Conservation (phyloP, 2,888 invertebrate genomes). For the Cenopis cana region DNA sequence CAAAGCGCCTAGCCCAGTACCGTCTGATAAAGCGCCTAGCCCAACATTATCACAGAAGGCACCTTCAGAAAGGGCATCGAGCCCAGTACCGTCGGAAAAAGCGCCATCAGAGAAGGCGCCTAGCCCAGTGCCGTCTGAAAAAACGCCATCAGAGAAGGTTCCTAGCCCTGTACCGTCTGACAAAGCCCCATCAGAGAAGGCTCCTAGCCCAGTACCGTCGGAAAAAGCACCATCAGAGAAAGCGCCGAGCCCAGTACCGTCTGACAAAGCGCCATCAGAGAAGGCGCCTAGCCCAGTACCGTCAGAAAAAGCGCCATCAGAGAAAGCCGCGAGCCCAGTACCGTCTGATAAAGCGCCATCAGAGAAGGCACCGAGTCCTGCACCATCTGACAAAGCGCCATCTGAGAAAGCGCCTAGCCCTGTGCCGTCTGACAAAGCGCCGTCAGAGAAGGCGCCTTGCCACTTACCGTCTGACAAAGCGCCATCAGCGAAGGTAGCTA, state of each 20-base stretch:
- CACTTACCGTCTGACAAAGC: neutral
- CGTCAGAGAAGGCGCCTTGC: neutral
- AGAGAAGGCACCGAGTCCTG: conserved; percentile 1
- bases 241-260: neutral
- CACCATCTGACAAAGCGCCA: neutral
- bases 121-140: conserved; percentile 14
- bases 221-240: neutral
- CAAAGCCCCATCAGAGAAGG: conserved; percentile 1
- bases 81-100: neutral
- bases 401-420: neutral
- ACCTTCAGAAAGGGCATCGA: neutral
- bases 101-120: neutral
- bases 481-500: conserved; percentile 28
- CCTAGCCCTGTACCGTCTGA: neutral
- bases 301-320: neutral
- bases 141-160: conserved; percentile 1
- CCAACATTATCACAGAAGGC: neutral
- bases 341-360: neutral
- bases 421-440: neutral
- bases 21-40: conserved; percentile 11
- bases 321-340: neutral
- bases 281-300: conserved; percentile 10
- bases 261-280: conserved; percentile 6
- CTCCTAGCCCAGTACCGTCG: conserved; percentile 7
- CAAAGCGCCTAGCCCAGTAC: conserved; percentile 8